Conservation (phyloP, 1,140 invertebrate genomes). For the Potamilus streckersoni region DNA sequence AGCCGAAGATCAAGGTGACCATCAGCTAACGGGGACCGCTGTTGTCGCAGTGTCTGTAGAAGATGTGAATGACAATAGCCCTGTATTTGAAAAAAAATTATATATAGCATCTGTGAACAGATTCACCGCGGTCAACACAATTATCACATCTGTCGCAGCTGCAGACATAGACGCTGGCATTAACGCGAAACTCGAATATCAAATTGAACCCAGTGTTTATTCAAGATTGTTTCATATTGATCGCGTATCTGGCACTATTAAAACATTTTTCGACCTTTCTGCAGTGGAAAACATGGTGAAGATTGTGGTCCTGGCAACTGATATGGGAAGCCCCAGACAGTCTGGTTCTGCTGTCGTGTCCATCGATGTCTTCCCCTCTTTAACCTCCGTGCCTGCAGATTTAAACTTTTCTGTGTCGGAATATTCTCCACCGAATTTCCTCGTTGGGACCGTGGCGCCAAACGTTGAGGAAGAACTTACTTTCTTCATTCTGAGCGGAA, state of each 20-base stretch:
- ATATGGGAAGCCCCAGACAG: constrained; percentile 16
- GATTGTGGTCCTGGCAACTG: constrained; percentile 2
- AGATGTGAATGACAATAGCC: constrained; percentile 27
- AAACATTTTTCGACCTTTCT: constrained; percentile 18
- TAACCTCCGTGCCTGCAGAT: constrained; percentile 5
- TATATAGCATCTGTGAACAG: constrained; percentile 10
- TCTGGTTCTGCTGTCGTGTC: constrained; percentile 2
- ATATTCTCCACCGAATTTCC: constrained; percentile 18
- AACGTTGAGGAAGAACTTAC: not conserved
- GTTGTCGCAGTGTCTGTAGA: constrained; percentile 2
- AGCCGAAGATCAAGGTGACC: constrained; percentile 20
- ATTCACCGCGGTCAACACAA: constrained; percentile 6
- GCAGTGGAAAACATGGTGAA: not conserved
- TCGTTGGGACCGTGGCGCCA: constrained; percentile 11
- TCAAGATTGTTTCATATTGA: constrained; percentile 24
- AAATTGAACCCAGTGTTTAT: constrained; percentile 4
- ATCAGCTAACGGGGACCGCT: constrained; percentile 2
- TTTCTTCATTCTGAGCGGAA: constrained; percentile 19
- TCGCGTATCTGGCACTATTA: constrained; percentile 9
- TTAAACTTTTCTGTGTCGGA: constrained; percentile 26
- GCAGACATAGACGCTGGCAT: constrained; percentile 4
- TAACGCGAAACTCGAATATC: constrained; percentile 18
- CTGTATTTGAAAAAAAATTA: constrained; percentile 7
- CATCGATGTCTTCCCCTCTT: constrained; percentile 16
- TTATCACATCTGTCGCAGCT: constrained; percentile 10